Base-by-base conservation (phyloP, 2,888 invertebrate species). In the Bellardia bayeri region DNA sequence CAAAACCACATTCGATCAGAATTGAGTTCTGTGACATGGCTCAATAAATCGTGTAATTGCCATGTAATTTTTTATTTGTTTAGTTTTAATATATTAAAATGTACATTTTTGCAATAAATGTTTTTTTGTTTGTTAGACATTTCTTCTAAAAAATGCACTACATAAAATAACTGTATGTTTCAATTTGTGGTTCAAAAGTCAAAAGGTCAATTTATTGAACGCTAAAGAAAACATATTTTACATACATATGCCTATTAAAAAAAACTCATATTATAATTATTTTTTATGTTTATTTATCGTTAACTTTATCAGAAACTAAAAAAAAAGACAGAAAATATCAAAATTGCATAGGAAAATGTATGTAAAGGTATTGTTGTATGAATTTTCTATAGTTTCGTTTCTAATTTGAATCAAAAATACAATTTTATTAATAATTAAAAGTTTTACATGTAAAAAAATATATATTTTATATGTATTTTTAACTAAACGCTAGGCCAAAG, bases 361-460 rank as follows among this genome's bases (percentile, higher is more conserved):
- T n/a, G 30, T 30, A 11, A 40, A 37, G n/a, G 33, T 61, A 45
- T 45, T 45, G 9, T 23, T 45, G 13, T 11, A 40, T 63, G 16
- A 40, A 42, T 66, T 66, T 66, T 66, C 42, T 66, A 42, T 8
- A 40, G 23, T 16, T 66, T 42, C 23, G 16, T 16, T 66, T 3
- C 37, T 64, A 8, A 37, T 40, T 64, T 33, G 63, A 3, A 40
- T 76, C 49, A 16, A 76, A 76, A 64, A 68, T 58, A 68, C 30
- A 63, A 37, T 3, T 23, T 4, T 45, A 42, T 42, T 23, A 30
- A 6, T 23, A 42, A 23, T 23, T 1, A 23, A 58, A 54, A 68
- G 58, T 8, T 68, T 79, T 49, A 56, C 49, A 33, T 69, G 37
- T 79, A 79, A 79, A 58, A 66, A 58, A 68, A 71, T 69, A 63